phyloP scores from a whole-genome alignment of 2,888 invertebrate species.

The Bellardia bayeri region DNA sequence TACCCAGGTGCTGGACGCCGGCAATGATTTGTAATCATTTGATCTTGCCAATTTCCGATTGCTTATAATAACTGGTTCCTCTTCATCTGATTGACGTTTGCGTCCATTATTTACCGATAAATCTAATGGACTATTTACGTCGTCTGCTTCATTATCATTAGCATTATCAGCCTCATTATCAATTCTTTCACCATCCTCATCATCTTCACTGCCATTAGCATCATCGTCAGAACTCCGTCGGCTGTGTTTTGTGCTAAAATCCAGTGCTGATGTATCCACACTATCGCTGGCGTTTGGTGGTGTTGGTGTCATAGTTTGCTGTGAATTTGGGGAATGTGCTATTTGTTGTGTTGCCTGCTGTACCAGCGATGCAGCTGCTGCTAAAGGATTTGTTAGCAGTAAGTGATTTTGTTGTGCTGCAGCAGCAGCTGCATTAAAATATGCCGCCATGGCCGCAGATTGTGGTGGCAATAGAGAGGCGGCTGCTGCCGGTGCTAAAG shows the following conservation, averaged over 20 bases:
- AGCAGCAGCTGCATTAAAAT: slow-evolving; percentile 89
- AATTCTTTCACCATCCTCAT: slow-evolving; percentile 59
- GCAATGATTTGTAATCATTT: slow-evolving; percentile 88
- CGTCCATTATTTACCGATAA: slow-evolving; percentile 90
- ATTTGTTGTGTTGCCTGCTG: slow-evolving; percentile 81
- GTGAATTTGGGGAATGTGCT: slow-evolving; percentile 80
- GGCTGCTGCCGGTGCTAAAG: slow-evolving; percentile 88
- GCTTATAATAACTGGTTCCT: slow-evolving; percentile 86
- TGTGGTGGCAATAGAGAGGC: slow-evolving; percentile 90
- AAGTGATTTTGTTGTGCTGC: slow-evolving; percentile 90
- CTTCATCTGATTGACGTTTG: slow-evolving; percentile 89
- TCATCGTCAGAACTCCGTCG: slow-evolving; percentile 84
- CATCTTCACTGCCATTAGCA: slow-evolving; percentile 81
- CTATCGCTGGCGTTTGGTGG: slow-evolving; percentile 78
- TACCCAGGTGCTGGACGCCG: slow-evolving; percentile 89
- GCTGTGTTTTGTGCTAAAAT: slow-evolving; percentile 91
- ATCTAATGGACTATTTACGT: slow-evolving; percentile 88
- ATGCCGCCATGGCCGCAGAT: slow-evolving; percentile 93
- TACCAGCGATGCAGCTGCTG: slow-evolving; percentile 88
- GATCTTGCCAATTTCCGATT: slow-evolving; percentile 88
- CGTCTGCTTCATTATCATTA: slow-evolving; percentile 70
- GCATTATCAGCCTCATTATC: slow-evolving; percentile 73
- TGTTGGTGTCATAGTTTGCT: slow-evolving; percentile 85
- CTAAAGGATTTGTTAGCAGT: slow-evolving; percentile 90
- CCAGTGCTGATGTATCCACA: slow-evolving; percentile 87